These are phyloP conservation scores for Pavo muticus DNA, from an alignment of 2,113 vertebrate species.

Conservation along the genomic window DNA sequence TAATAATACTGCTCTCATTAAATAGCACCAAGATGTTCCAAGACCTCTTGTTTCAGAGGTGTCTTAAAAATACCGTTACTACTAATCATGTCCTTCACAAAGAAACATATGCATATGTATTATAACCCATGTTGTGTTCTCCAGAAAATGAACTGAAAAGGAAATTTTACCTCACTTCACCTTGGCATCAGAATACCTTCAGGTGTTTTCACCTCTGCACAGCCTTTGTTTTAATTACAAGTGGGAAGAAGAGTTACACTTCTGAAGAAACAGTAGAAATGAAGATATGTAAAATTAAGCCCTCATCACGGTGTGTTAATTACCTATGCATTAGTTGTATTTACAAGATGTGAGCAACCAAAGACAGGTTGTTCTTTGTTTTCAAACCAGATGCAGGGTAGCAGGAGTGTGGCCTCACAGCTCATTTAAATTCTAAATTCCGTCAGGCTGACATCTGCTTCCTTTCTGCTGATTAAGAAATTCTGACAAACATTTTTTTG, in stretches of 20 bases:
- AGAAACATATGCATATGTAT: not conserved
- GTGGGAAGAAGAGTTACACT: not conserved
- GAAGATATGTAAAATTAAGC: not conserved
- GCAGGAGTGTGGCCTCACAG: constrained; percentile 39
- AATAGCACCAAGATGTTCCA: not conserved
- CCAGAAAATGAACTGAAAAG: not conserved
- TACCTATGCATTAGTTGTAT: not conserved
- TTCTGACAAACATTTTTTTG: not conserved
- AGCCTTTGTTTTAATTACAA: not conserved
- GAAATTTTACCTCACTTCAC: not conserved
- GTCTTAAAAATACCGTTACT: not conserved
- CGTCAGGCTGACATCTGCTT: constrained; percentile 17
- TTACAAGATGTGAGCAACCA: constrained; percentile 10
- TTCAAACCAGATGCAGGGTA: constrained; percentile 5
- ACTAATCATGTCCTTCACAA: not conserved
- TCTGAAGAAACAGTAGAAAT: not conserved
- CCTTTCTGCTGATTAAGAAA: constrained; percentile 55
- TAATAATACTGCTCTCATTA: not conserved
- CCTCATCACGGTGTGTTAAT: not conserved
- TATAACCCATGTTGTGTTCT: not conserved
- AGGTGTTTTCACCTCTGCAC: not conserved
- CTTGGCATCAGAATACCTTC: not conserved
- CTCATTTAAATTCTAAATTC: constrained; percentile 50
- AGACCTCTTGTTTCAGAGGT: not conserved
- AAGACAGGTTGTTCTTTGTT: constrained; percentile 43